These are phyloP conservation scores for Caiman crocodilus DNA, from an alignment of 2,797 vertebrate genomes.

Conservation along the genomic window DNA sequence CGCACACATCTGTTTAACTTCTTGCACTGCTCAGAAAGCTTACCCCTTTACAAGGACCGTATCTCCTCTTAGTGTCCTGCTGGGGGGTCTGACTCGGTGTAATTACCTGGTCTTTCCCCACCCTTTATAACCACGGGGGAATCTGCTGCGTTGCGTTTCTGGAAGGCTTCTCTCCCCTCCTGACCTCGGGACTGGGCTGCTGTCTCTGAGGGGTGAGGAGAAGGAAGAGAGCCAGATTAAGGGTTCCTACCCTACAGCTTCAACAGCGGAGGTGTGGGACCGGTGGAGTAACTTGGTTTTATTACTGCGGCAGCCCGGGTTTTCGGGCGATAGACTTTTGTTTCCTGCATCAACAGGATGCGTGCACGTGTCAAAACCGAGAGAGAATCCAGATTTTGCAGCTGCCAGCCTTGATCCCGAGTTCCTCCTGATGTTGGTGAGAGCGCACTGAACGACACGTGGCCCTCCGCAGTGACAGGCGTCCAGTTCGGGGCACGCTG, in stretches of 20 bases:
- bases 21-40: neutral
- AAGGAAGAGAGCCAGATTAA: neutral
- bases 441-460: neutral
- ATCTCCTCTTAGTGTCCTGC: neutral
- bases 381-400: neutral
- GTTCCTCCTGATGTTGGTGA: neutral
- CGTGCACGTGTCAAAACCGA: neutral
- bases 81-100: rapidly evolving
- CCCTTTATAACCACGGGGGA: neutral
- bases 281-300: neutral
- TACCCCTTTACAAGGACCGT: neutral
- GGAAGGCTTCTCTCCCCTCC: neutral
- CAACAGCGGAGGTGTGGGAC: neutral
- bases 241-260: no score
- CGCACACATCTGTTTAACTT: rapidly evolving
- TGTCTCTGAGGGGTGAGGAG: neutral
- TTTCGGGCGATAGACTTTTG: rapidly evolving
- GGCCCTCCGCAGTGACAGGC: neutral
- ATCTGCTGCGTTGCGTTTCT: neutral
- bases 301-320: neutral
- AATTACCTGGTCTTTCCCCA: neutral
- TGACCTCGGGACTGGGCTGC: neutral
- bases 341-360: neutral
- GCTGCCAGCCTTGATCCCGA: conserved; percentile 1
- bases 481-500: conserved; percentile 52